Conservation (phyloP, 2,113 vertebrate species). For the Nycticryphes semicollaris region DNA sequence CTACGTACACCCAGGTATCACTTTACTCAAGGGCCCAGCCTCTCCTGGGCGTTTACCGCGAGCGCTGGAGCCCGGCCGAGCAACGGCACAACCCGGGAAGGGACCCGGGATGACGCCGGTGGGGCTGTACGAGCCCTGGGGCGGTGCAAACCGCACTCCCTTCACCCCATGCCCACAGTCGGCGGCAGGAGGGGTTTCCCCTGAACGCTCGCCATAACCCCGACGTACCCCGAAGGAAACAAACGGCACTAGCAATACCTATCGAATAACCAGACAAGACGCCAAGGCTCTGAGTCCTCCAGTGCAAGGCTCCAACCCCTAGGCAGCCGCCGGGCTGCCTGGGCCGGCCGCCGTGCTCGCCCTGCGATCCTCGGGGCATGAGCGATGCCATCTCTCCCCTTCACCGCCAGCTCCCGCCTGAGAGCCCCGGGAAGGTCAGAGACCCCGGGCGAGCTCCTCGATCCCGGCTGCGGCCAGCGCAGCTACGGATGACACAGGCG, state of each 20-base stretch:
- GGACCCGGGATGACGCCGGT: too few relatives aligned
- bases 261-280: background rate
- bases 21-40: background rate
- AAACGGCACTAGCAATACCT: background rate
- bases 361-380: background rate
- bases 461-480: background rate
- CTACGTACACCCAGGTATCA: background rate
- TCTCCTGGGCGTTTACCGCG: background rate
- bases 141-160: background rate
- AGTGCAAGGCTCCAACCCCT: background rate
- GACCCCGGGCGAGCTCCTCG: rapidly evolving
- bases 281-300: background rate
- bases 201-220: background rate
- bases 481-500: background rate
- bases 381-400: background rate
- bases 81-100: background rate
- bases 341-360: background rate
- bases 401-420: background rate
- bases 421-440: background rate
- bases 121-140: background rate
- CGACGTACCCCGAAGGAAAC: background rate
- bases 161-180: background rate
- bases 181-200: background rate
- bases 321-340: too few relatives aligned
- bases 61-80: background rate